Percentiles rank a stretch among this genome's conserved stretches.
phyloP scores from a whole-genome alignment of 37 sponge, comb jelly and placozoan species.

The Corticium candelabrum region DNA sequence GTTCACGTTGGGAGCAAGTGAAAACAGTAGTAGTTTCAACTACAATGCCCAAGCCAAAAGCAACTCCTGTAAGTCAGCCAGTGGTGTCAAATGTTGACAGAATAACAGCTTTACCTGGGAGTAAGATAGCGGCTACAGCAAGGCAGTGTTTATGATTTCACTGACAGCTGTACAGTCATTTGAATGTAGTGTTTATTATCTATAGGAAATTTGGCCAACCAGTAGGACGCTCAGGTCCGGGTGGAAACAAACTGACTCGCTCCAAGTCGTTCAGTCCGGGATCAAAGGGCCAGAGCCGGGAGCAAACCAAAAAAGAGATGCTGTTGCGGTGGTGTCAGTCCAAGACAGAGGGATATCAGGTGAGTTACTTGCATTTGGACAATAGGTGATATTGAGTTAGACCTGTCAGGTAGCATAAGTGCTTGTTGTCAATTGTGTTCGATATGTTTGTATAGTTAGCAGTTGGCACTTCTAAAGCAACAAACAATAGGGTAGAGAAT shows the following conservation, averaged over 20 bases:
- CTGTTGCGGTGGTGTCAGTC: neutral
- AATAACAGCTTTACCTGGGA: too few relatives aligned
- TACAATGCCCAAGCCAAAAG: too few relatives aligned
- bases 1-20: neutral
- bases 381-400: too few relatives aligned
- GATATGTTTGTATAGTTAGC: neutral
- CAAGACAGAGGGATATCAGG: neutral
- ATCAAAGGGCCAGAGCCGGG: neutral
- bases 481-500: too few relatives aligned
- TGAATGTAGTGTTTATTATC: too few relatives aligned
- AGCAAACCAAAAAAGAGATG: neutral
- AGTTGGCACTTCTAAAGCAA: too few relatives aligned
- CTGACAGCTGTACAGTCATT: too few relatives aligned
- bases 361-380: too few relatives aligned
- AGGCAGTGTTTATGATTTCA: too few relatives aligned
- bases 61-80: too few relatives aligned
- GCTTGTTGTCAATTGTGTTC: neutral
- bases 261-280: neutral
- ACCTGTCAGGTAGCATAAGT: neutral
- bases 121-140: too few relatives aligned
- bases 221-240: neutral
- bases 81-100: too few relatives aligned
- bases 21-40: neutral
- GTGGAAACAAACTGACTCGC: neutral
- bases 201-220: neutral